Evolutionary conservation across 2,797 vertebrate genomes (phyloP).

Genomic region (Myotis pilosus): DNA sequence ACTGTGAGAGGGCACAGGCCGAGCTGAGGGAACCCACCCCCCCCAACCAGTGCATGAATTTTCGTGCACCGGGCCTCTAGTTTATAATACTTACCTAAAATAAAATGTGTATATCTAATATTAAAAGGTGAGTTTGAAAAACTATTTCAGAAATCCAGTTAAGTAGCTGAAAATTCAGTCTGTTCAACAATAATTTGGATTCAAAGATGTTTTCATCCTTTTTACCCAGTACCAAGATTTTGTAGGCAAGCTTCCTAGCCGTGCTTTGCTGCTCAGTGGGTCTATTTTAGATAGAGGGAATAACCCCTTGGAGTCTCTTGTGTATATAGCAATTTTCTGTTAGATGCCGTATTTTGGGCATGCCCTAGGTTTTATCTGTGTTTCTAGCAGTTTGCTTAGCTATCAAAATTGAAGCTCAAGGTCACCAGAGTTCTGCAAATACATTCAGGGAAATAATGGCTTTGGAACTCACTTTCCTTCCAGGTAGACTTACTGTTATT

Average conservation of each 20-base stretch:
- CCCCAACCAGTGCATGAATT: no score
- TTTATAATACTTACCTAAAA: not conserved
- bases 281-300: not conserved
- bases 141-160: not conserved
- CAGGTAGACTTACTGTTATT: not conserved
- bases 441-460: not conserved
- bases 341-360: not conserved
- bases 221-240: not conserved
- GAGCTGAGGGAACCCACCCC: no score
- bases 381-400: not conserved
- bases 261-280: not conserved
- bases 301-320: not conserved
- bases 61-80: no score
- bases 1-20: no score
- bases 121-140: not conserved
- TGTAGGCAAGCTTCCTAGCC: not conserved
- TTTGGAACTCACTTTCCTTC: not conserved
- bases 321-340: not conserved
- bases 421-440: not conserved
- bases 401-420: not conserved
- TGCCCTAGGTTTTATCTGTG: not conserved
- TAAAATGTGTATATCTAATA: not conserved
- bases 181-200: not conserved
- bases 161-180: not conserved
- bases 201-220: not conserved